phyloP scores from a whole-genome alignment of 2,797 vertebrate species.

The Phoxinus dragarum region DNA sequence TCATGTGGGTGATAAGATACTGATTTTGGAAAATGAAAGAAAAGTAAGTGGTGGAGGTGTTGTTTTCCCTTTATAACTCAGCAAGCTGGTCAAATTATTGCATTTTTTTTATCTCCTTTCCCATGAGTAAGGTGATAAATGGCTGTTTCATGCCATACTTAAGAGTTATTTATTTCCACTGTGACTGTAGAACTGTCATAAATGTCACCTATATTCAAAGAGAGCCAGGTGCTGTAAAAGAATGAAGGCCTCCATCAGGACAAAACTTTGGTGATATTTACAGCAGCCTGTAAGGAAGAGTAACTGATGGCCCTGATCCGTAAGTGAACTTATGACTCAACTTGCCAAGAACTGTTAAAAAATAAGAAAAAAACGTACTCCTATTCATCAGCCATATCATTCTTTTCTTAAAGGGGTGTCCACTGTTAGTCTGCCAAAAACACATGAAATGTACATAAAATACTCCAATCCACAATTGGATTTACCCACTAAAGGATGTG shows the following conservation, averaged over 20 bases:
- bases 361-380: neutral
- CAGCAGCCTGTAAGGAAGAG: neutral
- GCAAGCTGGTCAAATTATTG: conserved; percentile 45
- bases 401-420: neutral
- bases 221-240: conserved; percentile 12
- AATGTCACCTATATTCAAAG: conserved; percentile 28
- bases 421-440: neutral
- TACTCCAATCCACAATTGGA: neutral
- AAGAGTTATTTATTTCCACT: conserved; percentile 41
- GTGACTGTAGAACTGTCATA: conserved; percentile 16
- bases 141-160: conserved; percentile 33
- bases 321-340: neutral
- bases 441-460: neutral
- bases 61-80: conserved; percentile 55
- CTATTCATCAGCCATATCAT: neutral
- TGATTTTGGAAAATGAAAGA: conserved; percentile 63
- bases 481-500: conserved; percentile 2
- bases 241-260: conserved; percentile 4
- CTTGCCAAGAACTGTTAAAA: neutral
- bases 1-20: conserved; percentile 66
- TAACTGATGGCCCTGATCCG: neutral
- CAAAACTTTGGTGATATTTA: conserved; percentile 32
- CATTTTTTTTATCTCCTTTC: conserved; percentile 23
- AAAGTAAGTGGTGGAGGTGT: conserved; percentile 42
- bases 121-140: conserved; percentile 24